These are phyloP conservation scores for Misgurnus anguillicaudatus DNA, from an alignment of 2,113 vertebrate genomes.

Conservation along the genomic window DNA sequence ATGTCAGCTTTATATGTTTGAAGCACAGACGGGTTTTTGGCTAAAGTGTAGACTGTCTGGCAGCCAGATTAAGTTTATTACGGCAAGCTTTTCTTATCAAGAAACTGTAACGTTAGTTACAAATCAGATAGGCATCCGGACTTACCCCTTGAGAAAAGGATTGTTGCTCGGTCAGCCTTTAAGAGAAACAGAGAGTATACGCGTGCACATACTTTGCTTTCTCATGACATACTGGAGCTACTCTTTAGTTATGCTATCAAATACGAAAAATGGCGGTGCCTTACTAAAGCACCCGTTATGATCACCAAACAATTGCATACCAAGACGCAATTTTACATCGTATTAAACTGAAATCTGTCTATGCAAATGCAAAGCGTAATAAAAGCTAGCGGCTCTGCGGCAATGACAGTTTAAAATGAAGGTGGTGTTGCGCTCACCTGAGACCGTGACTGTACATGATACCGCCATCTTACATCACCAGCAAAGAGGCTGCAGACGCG, in stretches of 20 bases:
- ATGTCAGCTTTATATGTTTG: not conserved
- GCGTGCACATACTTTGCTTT: not conserved
- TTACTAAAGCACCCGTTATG: not conserved
- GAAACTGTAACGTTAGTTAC: too few relatives aligned
- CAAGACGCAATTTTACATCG: not conserved
- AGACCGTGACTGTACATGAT: constrained; percentile 36
- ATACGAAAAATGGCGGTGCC: constrained; percentile 53
- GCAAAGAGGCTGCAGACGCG: constrained; percentile 17
- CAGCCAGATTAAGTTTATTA: constrained; percentile 6
- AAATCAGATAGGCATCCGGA: not conserved
- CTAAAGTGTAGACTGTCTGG: not conserved
- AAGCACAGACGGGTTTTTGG: not conserved
- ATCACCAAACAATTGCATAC: not conserved
- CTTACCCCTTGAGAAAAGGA: not conserved
- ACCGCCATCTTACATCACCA: constrained; percentile 56
- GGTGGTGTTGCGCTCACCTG: constrained; percentile 42
- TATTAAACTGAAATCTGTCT: not conserved
- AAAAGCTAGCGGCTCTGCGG: not conserved
- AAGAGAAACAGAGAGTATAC: not conserved
- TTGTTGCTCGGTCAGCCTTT: not conserved
- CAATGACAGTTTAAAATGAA: not conserved
- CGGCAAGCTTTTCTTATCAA: not conserved
- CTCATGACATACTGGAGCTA: not conserved
- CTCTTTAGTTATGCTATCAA: constrained; percentile 8
- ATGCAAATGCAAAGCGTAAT: not conserved